A percentile compares a stretch with the other conserved stretches of the same genome.
Evolutionary conservation across 92 coral and sea anemone genomes (phyloP).

Genomic region (Zoanthus gigantus): DNA sequence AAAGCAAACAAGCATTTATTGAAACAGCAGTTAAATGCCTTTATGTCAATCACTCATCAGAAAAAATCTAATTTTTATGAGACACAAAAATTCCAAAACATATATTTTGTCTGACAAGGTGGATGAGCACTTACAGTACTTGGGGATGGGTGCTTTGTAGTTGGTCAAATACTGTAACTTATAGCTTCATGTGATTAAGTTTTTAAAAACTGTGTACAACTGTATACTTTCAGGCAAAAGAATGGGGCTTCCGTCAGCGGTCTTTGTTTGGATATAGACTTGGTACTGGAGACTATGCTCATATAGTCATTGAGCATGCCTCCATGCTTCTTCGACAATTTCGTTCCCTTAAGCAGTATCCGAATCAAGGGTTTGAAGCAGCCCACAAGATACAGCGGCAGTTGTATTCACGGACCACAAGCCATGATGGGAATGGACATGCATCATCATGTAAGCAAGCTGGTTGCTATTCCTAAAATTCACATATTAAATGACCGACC

Average conservation of each 20-base stretch:
- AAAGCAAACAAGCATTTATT: too few relatives aligned
- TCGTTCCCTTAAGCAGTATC: slow-evolving; percentile 25
- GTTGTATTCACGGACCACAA: slow-evolving; percentile 15
- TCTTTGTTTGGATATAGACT: slow-evolving; percentile 18
- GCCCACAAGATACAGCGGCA: slow-evolving; percentile 34
- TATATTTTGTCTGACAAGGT: too few relatives aligned
- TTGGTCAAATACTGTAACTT: too few relatives aligned
- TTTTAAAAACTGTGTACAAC: too few relatives aligned
- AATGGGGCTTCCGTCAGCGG: slow-evolving; percentile 17
- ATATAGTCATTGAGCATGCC: slow-evolving; percentile 22
- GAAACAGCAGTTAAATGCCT: too few relatives aligned
- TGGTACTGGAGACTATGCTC: slow-evolving; percentile 34
- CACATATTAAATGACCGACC: neutral
- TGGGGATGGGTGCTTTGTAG: too few relatives aligned
- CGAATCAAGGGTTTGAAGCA: slow-evolving; percentile 29
- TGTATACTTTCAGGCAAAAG: slow-evolving; percentile 15
- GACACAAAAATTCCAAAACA: too few relatives aligned
- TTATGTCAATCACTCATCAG: too few relatives aligned
- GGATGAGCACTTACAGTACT: too few relatives aligned
- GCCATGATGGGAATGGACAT: slow-evolving; percentile 36
- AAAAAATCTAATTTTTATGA: too few relatives aligned
- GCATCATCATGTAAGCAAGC: slow-evolving; percentile 31
- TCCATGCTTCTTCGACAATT: slow-evolving; percentile 30
- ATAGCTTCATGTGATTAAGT: too few relatives aligned
- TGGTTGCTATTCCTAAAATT: neutral